Evolutionary conservation across 30 jellyfish, hydroid and myxozoan genomes (phyloP).

Genomic region (Kudoa iwatai): DNA sequence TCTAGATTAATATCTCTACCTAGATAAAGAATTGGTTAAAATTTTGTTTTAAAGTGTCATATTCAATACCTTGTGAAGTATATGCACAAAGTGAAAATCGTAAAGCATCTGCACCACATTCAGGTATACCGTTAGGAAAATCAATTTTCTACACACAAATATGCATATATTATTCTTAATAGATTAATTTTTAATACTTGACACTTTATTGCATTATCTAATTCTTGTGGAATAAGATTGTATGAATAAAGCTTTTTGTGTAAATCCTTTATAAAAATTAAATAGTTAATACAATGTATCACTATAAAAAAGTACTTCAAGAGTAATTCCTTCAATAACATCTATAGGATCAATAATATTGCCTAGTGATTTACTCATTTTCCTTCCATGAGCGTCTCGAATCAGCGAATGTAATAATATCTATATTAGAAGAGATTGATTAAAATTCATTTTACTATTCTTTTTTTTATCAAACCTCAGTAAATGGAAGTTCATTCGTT

Average conservation of each 20-base stretch:
- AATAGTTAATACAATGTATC: too few species aligned
- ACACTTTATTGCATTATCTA: constrained; percentile 57
- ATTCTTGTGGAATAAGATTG: constrained; percentile 39
- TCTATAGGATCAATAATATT: constrained; percentile 86
- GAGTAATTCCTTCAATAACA: constrained; percentile 45
- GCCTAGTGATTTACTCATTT: constrained; percentile 87
- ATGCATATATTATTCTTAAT: neutral
- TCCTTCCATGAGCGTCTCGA: constrained; percentile 89
- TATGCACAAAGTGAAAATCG: constrained; percentile 91
- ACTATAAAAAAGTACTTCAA: constrained; percentile 2
- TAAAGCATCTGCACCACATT: constrained; percentile 94
- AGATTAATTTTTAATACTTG: constrained; percentile 7
- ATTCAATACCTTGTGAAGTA: constrained; percentile 58
- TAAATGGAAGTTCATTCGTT: constrained; percentile 44
- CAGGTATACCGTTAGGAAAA: constrained; percentile 87
- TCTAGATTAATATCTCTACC: constrained; percentile 75
- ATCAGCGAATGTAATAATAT: constrained; percentile 79
- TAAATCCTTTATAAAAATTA: constrained; percentile 4
- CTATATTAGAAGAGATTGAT: constrained; percentile 4
- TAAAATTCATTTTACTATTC: neutral
- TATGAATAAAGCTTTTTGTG: constrained; percentile 13
- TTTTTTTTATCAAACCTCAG: constrained; percentile 11
- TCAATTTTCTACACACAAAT: constrained; percentile 10
- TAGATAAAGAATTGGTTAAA: neutral
- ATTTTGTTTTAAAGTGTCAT: neutral